Evolutionary conservation across 23 tunicate species (phyloP), one percentile per base, ranked within the genome.

Genomic region (Halocynthia roretzi): DNA sequence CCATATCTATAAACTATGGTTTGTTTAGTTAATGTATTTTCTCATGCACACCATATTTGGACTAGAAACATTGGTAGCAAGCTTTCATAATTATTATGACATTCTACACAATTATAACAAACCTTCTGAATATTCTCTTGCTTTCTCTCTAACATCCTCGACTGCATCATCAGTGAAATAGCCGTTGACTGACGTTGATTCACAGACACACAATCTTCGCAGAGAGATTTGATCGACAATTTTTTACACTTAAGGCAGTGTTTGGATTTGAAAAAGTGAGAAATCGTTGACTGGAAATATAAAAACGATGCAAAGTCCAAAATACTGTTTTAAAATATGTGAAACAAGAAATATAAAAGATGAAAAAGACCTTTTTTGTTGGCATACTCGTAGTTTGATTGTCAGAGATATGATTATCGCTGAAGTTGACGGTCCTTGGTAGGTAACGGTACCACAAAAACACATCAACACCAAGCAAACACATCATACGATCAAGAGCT

Each of bases 381-480:
- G 66, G 23, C 61, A 53, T 7, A 73, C 19, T n/a, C n/a, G n/a
- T n/a, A n/a, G n/a, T 53, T 73, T 73, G 78, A 54, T n/a, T n/a
- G 11, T 73, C 62, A 11, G 22, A 15, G 8, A 51, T 10, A 8
- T 18, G 10, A 10, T 71, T 49, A 49, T 54, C 62, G 9, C 21
- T 21, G 14, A 53, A 7, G 54, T 73, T 18, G 17, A 73, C 8
- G n/a, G 61, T 51, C 10, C 98, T 55, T 51, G 98, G 98, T 17
- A 86, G 40, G 6, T 85, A 65, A 15, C 79, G 68, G 75, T 77
- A 77, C 98, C 98, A 92, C 53, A 68, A 75, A 9, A 51, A 78
- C 31, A 92, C 98, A 73, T 92, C 98, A 8, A 85, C 82, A 6
- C 97, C 97, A 7, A 92, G 52, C 65, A 92, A 57, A 50, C 93